These are phyloP conservation scores for Lanistes nyassanus DNA, from an alignment of 1,140 invertebrate species.

Conservation along the genomic window DNA sequence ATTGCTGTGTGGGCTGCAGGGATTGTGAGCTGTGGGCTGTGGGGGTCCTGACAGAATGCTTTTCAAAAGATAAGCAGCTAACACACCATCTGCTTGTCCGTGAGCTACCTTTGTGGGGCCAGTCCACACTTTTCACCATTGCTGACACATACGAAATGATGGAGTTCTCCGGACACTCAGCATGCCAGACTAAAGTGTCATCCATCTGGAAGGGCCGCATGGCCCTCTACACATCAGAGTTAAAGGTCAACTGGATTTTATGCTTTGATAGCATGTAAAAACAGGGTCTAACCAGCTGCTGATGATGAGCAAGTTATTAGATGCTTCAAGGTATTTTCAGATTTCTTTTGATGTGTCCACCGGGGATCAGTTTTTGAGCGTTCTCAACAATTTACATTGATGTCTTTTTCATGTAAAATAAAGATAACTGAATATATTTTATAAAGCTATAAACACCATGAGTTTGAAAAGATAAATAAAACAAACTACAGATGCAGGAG, in stretches of 20 bases:
- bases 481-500: no score
- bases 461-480: no score
- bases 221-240: constrained; percentile 57
- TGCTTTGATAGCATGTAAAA: neutral
- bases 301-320: no score
- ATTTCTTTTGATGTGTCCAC: no score
- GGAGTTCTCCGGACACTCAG: constrained; percentile 63
- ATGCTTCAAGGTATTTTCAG: no score
- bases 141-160: constrained; percentile 56
- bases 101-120: constrained; percentile 45
- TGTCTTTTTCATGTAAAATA: no score
- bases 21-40: constrained; percentile 59
- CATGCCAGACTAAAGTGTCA: constrained; percentile 62
- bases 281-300: neutral
- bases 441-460: no score
- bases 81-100: constrained; percentile 53
- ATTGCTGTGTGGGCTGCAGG: constrained; percentile 39
- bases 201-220: constrained; percentile 63
- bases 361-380: no score
- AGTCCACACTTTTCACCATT: constrained; percentile 52
- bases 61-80: constrained; percentile 49
- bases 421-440: no score
- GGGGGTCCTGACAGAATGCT: constrained; percentile 60
- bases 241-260: constrained; percentile 46
- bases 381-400: no score